Percentiles rank a stretch among this genome's conserved stretches.
These are phyloP conservation scores for Lissonota sp. DNA, from an alignment of 2,888 invertebrate genomes.

Conservation along the genomic window DNA sequence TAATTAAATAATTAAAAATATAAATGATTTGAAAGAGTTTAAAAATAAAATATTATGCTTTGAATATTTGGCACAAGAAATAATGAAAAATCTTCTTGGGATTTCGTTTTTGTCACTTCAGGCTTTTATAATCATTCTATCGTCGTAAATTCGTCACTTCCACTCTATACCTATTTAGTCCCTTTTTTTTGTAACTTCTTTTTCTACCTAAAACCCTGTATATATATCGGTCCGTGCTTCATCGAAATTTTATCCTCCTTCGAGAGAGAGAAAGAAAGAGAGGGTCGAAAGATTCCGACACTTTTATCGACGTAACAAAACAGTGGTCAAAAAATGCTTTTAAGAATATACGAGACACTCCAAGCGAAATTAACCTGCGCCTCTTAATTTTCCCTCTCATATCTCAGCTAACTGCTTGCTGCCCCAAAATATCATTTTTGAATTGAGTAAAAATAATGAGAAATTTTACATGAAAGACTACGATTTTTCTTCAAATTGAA, in stretches of 20 bases:
- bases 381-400: not conserved
- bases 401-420: too few relatives aligned
- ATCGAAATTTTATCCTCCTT: not conserved
- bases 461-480: too few relatives aligned
- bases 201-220: not conserved
- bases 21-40: too few relatives aligned
- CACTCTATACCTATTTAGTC: not conserved
- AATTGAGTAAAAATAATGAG: too few relatives aligned
- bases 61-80: too few relatives aligned
- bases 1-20: too few relatives aligned
- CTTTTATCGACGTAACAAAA: not conserved
- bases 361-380: too few relatives aligned
- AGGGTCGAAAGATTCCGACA: not conserved
- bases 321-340: not conserved
- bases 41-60: too few relatives aligned
- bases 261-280: not conserved
- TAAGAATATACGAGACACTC: not conserved
- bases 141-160: conserved; percentile 5
- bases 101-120: too few relatives aligned
- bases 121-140: not conserved
- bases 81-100: too few relatives aligned
- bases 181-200: not conserved
- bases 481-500: too few relatives aligned
- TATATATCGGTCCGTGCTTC: not conserved
- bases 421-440: too few relatives aligned